phyloP scores from a whole-genome alignment of 1,140 invertebrate species.

The Zaprionus inermis region DNA sequence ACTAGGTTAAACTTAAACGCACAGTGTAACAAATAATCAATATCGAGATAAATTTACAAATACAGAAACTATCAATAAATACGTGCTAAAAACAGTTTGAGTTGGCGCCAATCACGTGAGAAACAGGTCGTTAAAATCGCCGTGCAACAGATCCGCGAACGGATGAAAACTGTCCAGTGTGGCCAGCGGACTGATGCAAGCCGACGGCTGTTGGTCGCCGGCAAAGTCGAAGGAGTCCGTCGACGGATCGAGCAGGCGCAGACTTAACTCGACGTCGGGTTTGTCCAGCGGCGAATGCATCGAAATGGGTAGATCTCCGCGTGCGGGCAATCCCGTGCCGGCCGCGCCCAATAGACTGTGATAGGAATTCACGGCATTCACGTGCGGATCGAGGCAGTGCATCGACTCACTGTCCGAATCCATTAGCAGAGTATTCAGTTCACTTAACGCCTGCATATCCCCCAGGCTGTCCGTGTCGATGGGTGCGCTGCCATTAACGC shows the following conservation, averaged over 20 bases:
- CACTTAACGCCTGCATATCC: constrained; percentile 53
- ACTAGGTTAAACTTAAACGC: constrained; percentile 61
- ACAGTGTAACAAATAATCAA: constrained; percentile 48
- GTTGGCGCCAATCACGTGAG: constrained; percentile 64
- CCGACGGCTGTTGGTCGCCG: constrained; percentile 68
- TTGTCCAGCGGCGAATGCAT: constrained; percentile 53
- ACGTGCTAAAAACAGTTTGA: constrained; percentile 19
- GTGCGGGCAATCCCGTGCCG: constrained; percentile 43
- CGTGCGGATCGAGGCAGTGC: constrained; percentile 73
- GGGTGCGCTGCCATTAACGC: constrained; percentile 24
- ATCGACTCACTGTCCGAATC: constrained; percentile 86
- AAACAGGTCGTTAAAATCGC: constrained; percentile 76
- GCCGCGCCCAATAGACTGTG: constrained; percentile 42
- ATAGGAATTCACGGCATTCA: constrained; percentile 30
- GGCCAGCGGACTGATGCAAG: constrained; percentile 78
- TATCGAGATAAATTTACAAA: constrained; percentile 13
- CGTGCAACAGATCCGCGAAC: constrained; percentile 69
- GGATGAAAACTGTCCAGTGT: constrained; percentile 72
- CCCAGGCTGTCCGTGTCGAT: constrained; percentile 56
- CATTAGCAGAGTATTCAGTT: constrained; percentile 83
- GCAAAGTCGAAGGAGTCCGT: constrained; percentile 73
- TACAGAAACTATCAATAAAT: constrained; percentile 43
- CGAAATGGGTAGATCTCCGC: constrained; percentile 67
- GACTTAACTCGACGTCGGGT: constrained; percentile 74
- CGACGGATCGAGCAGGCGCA: constrained; percentile 75